phyloP scores from a whole-genome alignment of 2,888 invertebrate genomes.

The Lithophane leautieri region DNA sequence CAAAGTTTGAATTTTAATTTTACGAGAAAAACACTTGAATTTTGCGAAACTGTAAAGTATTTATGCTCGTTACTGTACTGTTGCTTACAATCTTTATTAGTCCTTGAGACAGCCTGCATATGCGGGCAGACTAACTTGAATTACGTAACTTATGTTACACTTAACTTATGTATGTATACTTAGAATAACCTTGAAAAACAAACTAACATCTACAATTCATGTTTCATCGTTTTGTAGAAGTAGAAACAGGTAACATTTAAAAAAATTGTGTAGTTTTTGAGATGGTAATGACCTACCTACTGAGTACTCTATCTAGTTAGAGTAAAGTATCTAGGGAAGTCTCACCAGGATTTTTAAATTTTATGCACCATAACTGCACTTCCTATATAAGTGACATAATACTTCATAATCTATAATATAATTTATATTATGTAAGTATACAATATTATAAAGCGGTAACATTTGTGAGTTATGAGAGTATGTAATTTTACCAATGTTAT shows the following conservation, averaged over 20 bases:
- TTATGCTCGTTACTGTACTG: slow-evolving; percentile 2
- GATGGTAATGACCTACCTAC: too few species aligned
- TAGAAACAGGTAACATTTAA: neutral
- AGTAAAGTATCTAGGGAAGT: neutral
- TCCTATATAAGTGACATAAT: neutral
- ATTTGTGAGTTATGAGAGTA: too few species aligned
- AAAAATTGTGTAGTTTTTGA: neutral
- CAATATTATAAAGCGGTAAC: too few species aligned
- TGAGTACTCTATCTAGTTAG: too few species aligned
- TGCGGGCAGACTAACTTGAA: slow-evolving; percentile 45
- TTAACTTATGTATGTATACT: slow-evolving; percentile 21
- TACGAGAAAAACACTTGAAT: neutral
- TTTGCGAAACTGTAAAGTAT: neutral
- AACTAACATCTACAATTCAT: neutral
- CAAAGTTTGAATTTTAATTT: neutral
- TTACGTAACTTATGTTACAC: slow-evolving; percentile 39
- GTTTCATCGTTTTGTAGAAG: neutral
- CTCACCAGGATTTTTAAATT: neutral
- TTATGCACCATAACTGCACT: neutral
- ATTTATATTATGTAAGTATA: too few species aligned
- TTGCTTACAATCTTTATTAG: slow-evolving; percentile 51
- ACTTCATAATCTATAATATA: neutral
- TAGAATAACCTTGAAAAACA: slow-evolving; percentile 23
- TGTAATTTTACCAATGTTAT: too few species aligned
- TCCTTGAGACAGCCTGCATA: slow-evolving; percentile 56